Base-by-base conservation (phyloP, 2,797 vertebrate genomes). In the Rhodeus uyekii region DNA sequence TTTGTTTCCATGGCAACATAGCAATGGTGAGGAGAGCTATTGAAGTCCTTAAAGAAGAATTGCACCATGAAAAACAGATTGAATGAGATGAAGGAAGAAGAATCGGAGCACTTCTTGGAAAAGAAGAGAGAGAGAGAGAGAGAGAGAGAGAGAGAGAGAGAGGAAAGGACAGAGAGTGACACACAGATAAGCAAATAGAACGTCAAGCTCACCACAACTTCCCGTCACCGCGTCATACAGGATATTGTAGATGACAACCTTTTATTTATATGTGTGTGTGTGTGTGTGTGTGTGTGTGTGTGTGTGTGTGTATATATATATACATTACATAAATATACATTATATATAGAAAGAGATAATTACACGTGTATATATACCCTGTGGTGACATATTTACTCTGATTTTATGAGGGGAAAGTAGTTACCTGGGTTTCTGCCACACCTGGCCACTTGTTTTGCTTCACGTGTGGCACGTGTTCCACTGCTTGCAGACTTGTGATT, bases 241-340 rank as follows among this genome's bases (percentile, higher is more conserved):
- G 92, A 95, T 94, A 92, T 92, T 88, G 95, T 96, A 96, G 93
- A 95, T 97, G 95, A 93, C 91, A 93, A 96, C 93, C 91, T 69
- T 29, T 29, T 29, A 3, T 60, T 1, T 60, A 12, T 60, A 13
- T 53, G 48, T 50, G 1, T 48, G 2, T 18, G 0, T n/a, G 9
- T 39, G 4, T 46, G 14, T 46, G 16, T 3, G 2, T 48, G 2
- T 19, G 2, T 48, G 0, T 48, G n/a, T n/a, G n/a, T n/a, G n/a
- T n/a, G n/a, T n/a, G n/a, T n/a, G n/a, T n/a, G n/a, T n/a, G n/a
- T n/a, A n/a, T 48, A 18, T 18, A 2, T 48, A 6, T 19, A 7
- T 48, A n/a, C n/a, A n/a, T n/a, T n/a, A n/a, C n/a, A n/a, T n/a
- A n/a, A n/a, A n/a, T n/a, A n/a, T n/a, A n/a, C n/a, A n/a, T n/a